phyloP scores from a whole-genome alignment of 2,888 invertebrate species.

The Cheilosia urbana region DNA sequence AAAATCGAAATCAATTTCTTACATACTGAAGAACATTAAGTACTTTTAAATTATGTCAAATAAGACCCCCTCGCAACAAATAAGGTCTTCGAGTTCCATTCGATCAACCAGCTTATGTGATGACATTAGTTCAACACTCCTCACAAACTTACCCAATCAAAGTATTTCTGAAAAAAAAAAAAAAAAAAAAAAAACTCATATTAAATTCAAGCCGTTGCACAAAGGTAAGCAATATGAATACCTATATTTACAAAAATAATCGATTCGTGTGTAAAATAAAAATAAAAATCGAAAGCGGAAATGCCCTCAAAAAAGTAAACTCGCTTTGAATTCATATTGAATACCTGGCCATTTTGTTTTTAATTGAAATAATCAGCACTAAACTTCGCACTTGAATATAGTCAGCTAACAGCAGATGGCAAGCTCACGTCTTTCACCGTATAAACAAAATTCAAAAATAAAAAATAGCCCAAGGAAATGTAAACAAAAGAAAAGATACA shows the following conservation, averaged over 20 bases:
- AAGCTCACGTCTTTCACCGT: slow-evolving; percentile 3
- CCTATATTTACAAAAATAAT: not conserved
- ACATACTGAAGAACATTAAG: too few relatives aligned
- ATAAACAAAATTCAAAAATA: slow-evolving; percentile 27
- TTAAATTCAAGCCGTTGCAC: not conserved
- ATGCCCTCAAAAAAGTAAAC: slow-evolving; percentile 8
- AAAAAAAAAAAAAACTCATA: slow-evolving; percentile 29
- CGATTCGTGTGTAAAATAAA: slow-evolving; percentile 19
- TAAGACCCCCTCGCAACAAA: too few relatives aligned
- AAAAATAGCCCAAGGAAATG: not conserved
- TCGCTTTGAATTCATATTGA: slow-evolving; percentile 48
- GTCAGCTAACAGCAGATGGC: not conserved
- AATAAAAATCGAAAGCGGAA: slow-evolving; percentile 57
- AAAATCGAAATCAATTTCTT: too few relatives aligned
- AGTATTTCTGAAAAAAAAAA: slow-evolving; percentile 54
- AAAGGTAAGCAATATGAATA: slow-evolving; percentile 35
- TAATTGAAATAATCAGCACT: slow-evolving; percentile 41
- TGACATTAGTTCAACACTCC: not conserved
- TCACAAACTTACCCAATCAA: slow-evolving; percentile 52
- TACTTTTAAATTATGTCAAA: too few relatives aligned
- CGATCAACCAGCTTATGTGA: too few relatives aligned
- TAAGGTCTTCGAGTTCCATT: not conserved
- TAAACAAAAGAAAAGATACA: slow-evolving; percentile 4
- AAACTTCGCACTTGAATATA: not conserved
- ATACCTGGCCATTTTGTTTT: slow-evolving; percentile 22